A percentile compares a stretch with the other conserved stretches of the same genome.
These are phyloP conservation scores for Argyrosomus regius DNA, from an alignment of 2,797 vertebrate species.

Conservation along the genomic window DNA sequence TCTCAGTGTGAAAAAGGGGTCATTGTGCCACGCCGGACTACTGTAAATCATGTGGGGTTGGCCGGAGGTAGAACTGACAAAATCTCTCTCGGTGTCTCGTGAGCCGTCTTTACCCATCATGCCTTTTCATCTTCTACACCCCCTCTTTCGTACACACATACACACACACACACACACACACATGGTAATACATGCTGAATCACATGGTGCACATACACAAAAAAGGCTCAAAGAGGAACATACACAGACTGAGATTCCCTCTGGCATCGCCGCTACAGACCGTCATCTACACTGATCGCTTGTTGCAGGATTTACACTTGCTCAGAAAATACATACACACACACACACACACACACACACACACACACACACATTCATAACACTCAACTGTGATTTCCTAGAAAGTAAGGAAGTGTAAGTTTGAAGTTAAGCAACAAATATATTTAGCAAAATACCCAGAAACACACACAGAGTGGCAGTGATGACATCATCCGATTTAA, in stretches of 20 bases:
- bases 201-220: constrained; percentile 12
- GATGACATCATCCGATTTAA: constrained; percentile 32
- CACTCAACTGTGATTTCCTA: constrained; percentile 16
- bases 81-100: constrained; percentile 41
- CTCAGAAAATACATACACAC: constrained; percentile 22
- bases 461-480: background rate
- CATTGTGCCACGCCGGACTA: constrained; percentile 68
- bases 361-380: background rate
- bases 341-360: background rate
- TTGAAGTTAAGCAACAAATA: constrained; percentile 15
- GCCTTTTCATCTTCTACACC: constrained; percentile 26
- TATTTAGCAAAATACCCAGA: constrained; percentile 26
- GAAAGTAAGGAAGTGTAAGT: background rate
- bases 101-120: constrained; percentile 28
- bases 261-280: constrained; percentile 12
- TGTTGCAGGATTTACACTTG: constrained; percentile 36
- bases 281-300: constrained; percentile 30
- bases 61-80: constrained; percentile 34
- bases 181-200: constrained; percentile 25
- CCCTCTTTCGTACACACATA: background rate
- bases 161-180: background rate
- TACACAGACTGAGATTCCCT: constrained; percentile 22
- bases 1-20: constrained; percentile 69
- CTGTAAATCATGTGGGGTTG: constrained; percentile 45
- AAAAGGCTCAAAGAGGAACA: constrained; percentile 4